Evolutionary conservation across 53 echinoderm and acorn worm genomes (phyloP), one percentile per base, ranked within the genome.

Genomic region (Actinopyga echinites): DNA sequence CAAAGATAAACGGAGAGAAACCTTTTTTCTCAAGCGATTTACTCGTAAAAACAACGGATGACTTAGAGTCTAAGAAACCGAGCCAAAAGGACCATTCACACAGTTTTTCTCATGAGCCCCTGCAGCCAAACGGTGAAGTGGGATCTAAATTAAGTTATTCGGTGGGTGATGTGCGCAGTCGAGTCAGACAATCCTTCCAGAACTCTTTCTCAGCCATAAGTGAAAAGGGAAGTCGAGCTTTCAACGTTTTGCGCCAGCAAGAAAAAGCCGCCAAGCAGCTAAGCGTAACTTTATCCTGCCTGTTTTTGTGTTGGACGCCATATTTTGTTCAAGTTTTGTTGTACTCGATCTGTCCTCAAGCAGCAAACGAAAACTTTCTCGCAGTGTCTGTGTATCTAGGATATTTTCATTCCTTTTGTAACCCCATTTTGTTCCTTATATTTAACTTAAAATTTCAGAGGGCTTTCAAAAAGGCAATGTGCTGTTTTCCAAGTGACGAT

Each of bases 211-310:
- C 92, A 3, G 92, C 92, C 20, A 84, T 93, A 21, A 94, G 90
- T 65, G 97, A 92, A 17, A 83, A 90, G 52, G 91, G 97, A 21
- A 97, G 89, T 45, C 92, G 91, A 67, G 94, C 94, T 15, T 84
- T 93, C 59, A 87, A 90, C 52, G 83, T 92, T 17, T 79, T 97
- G 15, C 88, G 85, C 63, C 87, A 92, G 55, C 94, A 94, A 60
- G 94, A 93, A 74, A 97, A 97, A 75, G 97, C 97, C 3, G 97
- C 94, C n/a, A 92, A 90, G 30, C 97, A 97, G 66, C 87, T 97
- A 8, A 94, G 94, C 35, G 78, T 94, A 24, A 92, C 94, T 44
- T 83, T 97, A 15, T 81, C 92, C 6, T 97, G 97, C 57, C 65
- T 97, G 35, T 64, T 97, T 24, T 86, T 92, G 30, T 97, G 97